Conservation (phyloP, 2,888 invertebrate genomes). For the Euclidia mi region DNA sequence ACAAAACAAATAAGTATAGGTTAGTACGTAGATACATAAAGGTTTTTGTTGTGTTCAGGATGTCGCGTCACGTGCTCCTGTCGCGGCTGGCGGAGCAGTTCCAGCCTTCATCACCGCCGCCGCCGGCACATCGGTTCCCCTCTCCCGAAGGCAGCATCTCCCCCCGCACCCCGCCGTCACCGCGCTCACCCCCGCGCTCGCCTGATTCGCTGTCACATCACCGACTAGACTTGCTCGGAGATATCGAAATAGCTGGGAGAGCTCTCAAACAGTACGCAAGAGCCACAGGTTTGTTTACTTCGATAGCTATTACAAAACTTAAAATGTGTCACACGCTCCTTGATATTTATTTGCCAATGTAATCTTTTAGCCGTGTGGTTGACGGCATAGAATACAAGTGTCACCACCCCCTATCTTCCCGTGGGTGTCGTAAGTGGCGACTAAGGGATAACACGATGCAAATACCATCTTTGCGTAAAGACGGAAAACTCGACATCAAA, state of each 20-base stretch:
- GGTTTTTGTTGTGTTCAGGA: constrained; percentile 60
- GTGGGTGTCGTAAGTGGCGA: too few species aligned
- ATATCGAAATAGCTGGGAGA: constrained; percentile 84
- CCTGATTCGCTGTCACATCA: constrained; percentile 75
- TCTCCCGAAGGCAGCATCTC: constrained; percentile 83
- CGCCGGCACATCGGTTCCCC: constrained; percentile 77
- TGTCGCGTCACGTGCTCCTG: constrained; percentile 85
- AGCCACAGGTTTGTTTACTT: constrained; percentile 77
- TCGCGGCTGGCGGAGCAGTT: constrained; percentile 87
- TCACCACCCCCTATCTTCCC: too few species aligned
- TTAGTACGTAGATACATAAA: too few species aligned
- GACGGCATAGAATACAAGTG: too few species aligned
- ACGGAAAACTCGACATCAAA: too few species aligned
- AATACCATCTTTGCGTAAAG: too few species aligned
- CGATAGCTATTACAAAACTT: too few species aligned
- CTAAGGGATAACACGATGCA: too few species aligned
- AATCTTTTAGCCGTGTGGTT: too few species aligned
- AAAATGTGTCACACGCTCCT: too few species aligned
- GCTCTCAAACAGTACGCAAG: constrained; percentile 86
- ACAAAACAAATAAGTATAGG: too few species aligned
- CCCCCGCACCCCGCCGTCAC: constrained; percentile 74
- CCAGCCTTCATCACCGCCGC: constrained; percentile 77
- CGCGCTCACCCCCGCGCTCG: constrained; percentile 75
- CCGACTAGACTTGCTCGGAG: constrained; percentile 80
- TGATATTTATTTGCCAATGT: too few species aligned